phyloP scores from a whole-genome alignment of 1,140 invertebrate species.

The Phocides pigmalion region DNA sequence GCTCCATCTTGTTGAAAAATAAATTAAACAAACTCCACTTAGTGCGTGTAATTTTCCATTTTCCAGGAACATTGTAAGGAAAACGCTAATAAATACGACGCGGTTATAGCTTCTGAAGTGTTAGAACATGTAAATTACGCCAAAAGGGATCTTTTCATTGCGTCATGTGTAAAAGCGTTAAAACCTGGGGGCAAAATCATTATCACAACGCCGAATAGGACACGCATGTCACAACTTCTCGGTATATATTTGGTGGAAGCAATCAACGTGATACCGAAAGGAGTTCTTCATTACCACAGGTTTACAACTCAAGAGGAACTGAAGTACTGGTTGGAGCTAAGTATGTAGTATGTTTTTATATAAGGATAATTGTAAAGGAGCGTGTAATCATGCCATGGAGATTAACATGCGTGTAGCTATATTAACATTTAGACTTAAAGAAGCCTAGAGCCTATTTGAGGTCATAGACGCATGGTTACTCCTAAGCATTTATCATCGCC shows the following conservation, averaged over 20 bases:
- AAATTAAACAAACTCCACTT: too few species aligned
- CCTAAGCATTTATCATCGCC: too few species aligned
- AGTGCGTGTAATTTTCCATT: slow-evolving; percentile 4
- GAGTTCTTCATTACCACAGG: slow-evolving; percentile 96
- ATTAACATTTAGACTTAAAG: too few species aligned
- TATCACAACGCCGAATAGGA: slow-evolving; percentile 96
- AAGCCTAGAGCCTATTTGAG: too few species aligned
- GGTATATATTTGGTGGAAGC: slow-evolving; percentile 92
- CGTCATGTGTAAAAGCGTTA: slow-evolving; percentile 88
- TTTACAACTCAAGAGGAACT: slow-evolving; percentile 93
- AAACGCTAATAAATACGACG: slow-evolving; percentile 88
- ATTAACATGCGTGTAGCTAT: too few species aligned
- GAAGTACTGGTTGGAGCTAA: slow-evolving; percentile 75
- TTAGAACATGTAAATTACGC: slow-evolving; percentile 93
- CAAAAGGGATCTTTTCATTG: slow-evolving; percentile 89
- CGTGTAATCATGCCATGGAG: too few species aligned
- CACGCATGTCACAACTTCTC: slow-evolving; percentile 87
- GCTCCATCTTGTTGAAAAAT: too few species aligned
- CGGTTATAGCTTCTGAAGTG: slow-evolving; percentile 95
- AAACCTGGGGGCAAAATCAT: slow-evolving; percentile 96
- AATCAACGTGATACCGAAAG: slow-evolving; percentile 89
- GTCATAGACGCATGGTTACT: too few species aligned
- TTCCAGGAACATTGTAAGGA: slow-evolving; percentile 84
- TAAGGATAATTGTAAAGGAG: too few species aligned
- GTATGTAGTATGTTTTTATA: too few species aligned